Conservation (phyloP, 2,113 vertebrate species). For the Columba livia region DNA sequence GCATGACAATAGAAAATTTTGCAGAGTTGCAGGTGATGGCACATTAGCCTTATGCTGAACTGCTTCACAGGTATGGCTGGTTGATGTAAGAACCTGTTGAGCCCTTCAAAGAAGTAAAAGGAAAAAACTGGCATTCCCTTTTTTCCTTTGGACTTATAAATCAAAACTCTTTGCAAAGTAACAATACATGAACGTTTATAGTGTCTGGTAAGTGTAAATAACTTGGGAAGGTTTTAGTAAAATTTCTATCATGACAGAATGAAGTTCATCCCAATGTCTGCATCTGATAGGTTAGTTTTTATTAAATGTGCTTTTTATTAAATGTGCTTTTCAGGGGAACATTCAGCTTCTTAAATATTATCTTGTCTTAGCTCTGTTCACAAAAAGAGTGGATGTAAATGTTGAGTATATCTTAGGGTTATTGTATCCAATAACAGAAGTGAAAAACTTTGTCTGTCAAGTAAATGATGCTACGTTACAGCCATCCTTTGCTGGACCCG, state of each 20-base stretch:
- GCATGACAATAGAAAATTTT: background rate
- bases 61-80: background rate
- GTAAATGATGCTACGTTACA: background rate
- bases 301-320: background rate
- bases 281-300: background rate
- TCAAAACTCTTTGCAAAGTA: background rate
- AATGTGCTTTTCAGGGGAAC: background rate
- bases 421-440: background rate
- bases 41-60: background rate
- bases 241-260: background rate
- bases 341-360: background rate
- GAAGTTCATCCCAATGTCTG: background rate
- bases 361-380: background rate
- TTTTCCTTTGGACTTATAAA: background rate
- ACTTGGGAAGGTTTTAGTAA: background rate
- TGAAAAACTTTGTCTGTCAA: background rate
- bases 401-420: background rate
- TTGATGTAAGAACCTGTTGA: background rate
- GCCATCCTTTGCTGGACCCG: background rate
- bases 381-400: background rate
- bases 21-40: background rate
- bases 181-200: rapidly evolving
- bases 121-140: background rate
- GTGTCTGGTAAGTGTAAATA: background rate
- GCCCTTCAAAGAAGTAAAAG: background rate